phyloP scores from a whole-genome alignment of 1,140 invertebrate genomes.

The Cyphomyrmex costatus region DNA sequence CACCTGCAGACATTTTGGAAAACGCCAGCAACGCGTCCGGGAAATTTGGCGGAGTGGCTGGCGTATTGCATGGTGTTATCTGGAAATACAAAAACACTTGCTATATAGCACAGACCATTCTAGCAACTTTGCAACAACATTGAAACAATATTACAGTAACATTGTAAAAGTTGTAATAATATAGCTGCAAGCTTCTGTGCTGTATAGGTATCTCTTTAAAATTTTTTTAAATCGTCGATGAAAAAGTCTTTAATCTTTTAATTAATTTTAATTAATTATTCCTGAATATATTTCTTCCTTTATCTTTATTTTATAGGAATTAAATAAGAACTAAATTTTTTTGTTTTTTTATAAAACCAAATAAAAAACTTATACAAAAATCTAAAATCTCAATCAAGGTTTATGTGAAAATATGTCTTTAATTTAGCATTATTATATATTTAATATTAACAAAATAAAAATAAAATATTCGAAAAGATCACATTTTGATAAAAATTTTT shows the following conservation, averaged over 20 bases:
- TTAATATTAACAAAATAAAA: constrained; percentile 2
- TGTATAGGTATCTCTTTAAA: background rate
- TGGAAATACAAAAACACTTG: constrained; percentile 85
- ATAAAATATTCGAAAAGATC: background rate
- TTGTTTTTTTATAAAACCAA: background rate
- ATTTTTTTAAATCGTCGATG: background rate
- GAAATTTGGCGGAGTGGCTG: constrained; percentile 96
- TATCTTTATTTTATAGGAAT: background rate
- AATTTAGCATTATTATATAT: background rate
- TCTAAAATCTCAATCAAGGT: background rate
- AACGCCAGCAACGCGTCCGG: constrained; percentile 94
- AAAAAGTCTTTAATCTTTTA: background rate
- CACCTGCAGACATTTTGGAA: constrained; percentile 92
- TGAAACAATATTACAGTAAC: too few species aligned
- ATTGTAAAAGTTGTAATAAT: too few species aligned
- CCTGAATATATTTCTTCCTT: background rate
- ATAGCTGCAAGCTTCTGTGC: too few species aligned
- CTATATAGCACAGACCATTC: too few species aligned
- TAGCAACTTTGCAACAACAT: too few species aligned
- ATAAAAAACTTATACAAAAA: background rate
- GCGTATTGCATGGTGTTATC: constrained; percentile 95
- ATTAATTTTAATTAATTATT: too few species aligned
- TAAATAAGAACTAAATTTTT: background rate
- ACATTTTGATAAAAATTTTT: background rate
- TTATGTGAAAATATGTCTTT: too few species aligned